phyloP scores from a whole-genome alignment of 2,113 vertebrate genomes.

The Cheirogaleus medius region DNA sequence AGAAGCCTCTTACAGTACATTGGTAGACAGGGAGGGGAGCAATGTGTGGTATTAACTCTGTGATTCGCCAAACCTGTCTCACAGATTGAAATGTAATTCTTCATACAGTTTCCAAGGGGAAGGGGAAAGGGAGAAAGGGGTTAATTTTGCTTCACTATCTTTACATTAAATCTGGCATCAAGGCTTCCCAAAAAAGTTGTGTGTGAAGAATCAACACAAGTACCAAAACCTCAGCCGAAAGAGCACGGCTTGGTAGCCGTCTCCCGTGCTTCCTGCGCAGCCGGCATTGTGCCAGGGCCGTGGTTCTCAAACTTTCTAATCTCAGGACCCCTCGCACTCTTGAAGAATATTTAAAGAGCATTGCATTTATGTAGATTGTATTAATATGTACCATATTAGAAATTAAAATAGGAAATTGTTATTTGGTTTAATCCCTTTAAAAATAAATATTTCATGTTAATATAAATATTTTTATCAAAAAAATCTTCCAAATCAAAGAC shows the following conservation, averaged over 20 bases:
- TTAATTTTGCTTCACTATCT: neutral
- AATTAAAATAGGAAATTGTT: neutral
- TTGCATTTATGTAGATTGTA: neutral
- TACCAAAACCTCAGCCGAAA: neutral
- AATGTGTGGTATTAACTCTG: neutral
- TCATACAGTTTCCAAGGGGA: neutral
- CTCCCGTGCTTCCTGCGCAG: accelerated
- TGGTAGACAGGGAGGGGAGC: neutral
- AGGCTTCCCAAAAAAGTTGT: neutral
- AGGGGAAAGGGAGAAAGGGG: no score
- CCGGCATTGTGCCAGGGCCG: accelerated
- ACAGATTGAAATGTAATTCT: neutral
- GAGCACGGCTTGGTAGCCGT: accelerated
- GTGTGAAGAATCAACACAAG: neutral
- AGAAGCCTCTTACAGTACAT: neutral
- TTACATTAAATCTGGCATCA: neutral
- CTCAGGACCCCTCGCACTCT: neutral
- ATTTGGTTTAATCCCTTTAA: neutral
- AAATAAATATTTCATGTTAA: neutral
- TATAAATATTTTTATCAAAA: neutral
- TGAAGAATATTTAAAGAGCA: neutral
- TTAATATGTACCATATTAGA: neutral
- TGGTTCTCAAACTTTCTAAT: accelerated
- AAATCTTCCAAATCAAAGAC: neutral
- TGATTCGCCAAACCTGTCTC: neutral